Evolutionary conservation across 1,140 invertebrate genomes (phyloP).

Genomic region (Drosophila insularis): DNA sequence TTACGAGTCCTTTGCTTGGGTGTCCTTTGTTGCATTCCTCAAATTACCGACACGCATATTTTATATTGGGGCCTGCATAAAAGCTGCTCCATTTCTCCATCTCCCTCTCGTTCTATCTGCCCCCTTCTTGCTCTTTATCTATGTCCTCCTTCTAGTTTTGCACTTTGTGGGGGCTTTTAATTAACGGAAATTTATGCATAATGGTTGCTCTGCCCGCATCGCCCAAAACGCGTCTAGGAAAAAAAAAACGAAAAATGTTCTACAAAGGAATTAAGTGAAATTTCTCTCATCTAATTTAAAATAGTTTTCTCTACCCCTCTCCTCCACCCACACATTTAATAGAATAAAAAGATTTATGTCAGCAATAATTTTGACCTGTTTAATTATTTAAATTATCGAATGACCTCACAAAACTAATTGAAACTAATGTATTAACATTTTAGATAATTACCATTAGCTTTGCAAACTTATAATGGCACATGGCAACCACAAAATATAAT

Average conservation of each 20-base stretch:
- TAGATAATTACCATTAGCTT: constrained; percentile 32
- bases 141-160: constrained; percentile 28
- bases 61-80: constrained; percentile 72
- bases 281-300: constrained; percentile 8
- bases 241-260: constrained; percentile 27
- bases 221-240: constrained; percentile 14
- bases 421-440: constrained; percentile 23
- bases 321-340: background rate
- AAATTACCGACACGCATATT: constrained; percentile 79
- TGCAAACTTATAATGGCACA: constrained; percentile 32
- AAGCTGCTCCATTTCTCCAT: constrained; percentile 27
- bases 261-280: constrained; percentile 42
- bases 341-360: background rate
- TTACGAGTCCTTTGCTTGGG: constrained; percentile 56
- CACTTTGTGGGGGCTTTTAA: constrained; percentile 73
- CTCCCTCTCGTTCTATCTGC: constrained; percentile 13
- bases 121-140: background rate
- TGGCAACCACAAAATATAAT: constrained; percentile 33
- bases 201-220: constrained; percentile 32
- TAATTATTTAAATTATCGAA: constrained; percentile 9
- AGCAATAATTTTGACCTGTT: background rate
- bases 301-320: background rate
- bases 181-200: constrained; percentile 77
- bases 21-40: constrained; percentile 69
- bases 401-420: constrained; percentile 46